Percentiles rank a stretch among this genome's conserved stretches.
These are phyloP conservation scores for Agrotis clavis DNA, from an alignment of 2,888 invertebrate genomes.

Conservation along the genomic window DNA sequence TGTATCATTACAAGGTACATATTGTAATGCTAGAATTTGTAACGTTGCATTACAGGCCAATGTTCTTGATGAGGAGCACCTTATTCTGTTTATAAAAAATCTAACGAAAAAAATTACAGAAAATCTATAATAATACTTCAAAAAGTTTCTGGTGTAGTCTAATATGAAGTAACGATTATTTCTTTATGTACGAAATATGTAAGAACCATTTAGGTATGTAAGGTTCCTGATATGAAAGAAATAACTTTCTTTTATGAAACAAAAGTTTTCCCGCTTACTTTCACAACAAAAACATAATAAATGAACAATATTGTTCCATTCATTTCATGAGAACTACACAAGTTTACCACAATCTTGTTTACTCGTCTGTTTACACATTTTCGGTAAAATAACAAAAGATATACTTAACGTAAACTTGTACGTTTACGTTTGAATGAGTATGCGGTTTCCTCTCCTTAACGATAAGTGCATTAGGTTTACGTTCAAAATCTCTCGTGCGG, in stretches of 20 bases:
- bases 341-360: conserved; percentile 1
- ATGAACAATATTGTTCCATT: not conserved
- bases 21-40: no score
- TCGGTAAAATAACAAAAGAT: conserved; percentile 29
- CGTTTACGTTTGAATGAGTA: conserved; percentile 12
- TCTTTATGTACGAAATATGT: no score
- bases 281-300: conserved; percentile 1
- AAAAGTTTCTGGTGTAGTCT: no score
- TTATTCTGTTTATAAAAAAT: no score
- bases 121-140: no score
- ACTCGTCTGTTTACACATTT: conserved; percentile 12
- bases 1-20: no score
- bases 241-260: not conserved
- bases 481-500: conserved; percentile 24
- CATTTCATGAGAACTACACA: not conserved
- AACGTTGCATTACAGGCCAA: no score
- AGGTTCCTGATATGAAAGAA: not conserved
- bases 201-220: no score
- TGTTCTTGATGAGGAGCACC: no score
- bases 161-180: no score
- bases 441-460: conserved; percentile 30
- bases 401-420: conserved; percentile 27
- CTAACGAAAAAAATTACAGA: no score
- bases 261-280: conserved; percentile 3
- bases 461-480: conserved; percentile 52